A percentile compares a stretch with the other conserved stretches of the same genome.
Conservation (phyloP, 2,888 invertebrate species). For the Hypsopygia costalis region DNA sequence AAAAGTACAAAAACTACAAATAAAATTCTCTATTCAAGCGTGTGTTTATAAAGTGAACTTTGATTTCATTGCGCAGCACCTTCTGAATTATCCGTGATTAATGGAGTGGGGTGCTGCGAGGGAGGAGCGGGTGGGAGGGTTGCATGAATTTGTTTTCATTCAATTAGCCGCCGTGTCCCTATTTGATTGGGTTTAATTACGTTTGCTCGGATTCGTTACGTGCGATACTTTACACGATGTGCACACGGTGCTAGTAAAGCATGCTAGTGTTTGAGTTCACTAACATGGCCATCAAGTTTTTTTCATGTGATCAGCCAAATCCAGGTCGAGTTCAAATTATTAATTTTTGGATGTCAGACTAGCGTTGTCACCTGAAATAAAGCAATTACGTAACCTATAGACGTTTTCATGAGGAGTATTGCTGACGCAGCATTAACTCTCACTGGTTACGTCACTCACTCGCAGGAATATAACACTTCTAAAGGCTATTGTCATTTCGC, state of each 20-base stretch:
- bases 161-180: slow-evolving; percentile 24
- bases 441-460: too few relatives aligned
- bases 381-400: too few relatives aligned
- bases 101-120: neutral
- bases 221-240: neutral
- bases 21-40: neutral
- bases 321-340: too few relatives aligned
- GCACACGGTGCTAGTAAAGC: neutral
- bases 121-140: slow-evolving; percentile 7
- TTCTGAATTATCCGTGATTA: slow-evolving; percentile 2
- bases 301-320: too few relatives aligned
- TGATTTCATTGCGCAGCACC: neutral
- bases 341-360: too few relatives aligned
- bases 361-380: too few relatives aligned
- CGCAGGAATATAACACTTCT: too few relatives aligned
- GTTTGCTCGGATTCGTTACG: slow-evolving; percentile 25
- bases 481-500: too few relatives aligned
- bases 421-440: too few relatives aligned
- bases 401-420: too few relatives aligned
- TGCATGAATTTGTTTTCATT: slow-evolving; percentile 31
- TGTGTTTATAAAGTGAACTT: slow-evolving; percentile 1
- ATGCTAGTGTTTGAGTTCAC: neutral
- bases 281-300: too few relatives aligned
- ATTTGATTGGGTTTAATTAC: slow-evolving; percentile 31
- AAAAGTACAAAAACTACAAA: too few relatives aligned